Conservation (phyloP, 1,140 invertebrate genomes). For the Brachionus rotundiformis region DNA sequence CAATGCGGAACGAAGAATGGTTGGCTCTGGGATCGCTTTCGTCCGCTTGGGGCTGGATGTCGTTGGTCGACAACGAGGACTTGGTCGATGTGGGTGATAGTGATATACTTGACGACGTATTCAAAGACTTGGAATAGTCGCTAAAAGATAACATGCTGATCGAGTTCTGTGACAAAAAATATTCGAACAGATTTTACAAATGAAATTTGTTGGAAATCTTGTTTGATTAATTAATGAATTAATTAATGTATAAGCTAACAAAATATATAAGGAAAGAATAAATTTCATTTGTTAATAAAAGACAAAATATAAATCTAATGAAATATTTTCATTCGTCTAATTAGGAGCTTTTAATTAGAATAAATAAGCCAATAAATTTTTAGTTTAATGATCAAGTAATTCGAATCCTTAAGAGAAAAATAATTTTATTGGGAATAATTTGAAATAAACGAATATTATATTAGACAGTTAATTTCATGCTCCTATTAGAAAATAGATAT, state of each 20-base stretch:
- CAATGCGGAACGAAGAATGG: background rate
- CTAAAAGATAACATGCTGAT: background rate
- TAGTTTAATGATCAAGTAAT: constrained; percentile 22
- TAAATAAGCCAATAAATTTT: constrained; percentile 25
- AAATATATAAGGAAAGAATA: constrained; percentile 3
- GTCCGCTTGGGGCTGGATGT: background rate
- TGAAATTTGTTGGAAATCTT: background rate
- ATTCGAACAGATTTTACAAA: background rate
- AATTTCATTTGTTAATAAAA: constrained; percentile 14
- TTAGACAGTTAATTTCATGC: constrained; percentile 16
- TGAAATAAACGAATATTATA: constrained; percentile 34
- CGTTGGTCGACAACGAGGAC: background rate
- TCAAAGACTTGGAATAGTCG: background rate
- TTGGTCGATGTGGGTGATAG: background rate
- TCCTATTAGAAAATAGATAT: background rate
- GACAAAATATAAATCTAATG: background rate
- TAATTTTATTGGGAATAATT: constrained; percentile 45
- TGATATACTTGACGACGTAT: background rate
- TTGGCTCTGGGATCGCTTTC: background rate
- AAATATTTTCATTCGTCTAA: constrained; percentile 25
- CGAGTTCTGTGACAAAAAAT: background rate
- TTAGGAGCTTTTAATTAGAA: background rate
- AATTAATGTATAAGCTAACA: background rate
- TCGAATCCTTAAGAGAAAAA: background rate
- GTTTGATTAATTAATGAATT: constrained; percentile 38